Conservation (phyloP, 2,888 invertebrate species). For the Pollenia angustigena region DNA sequence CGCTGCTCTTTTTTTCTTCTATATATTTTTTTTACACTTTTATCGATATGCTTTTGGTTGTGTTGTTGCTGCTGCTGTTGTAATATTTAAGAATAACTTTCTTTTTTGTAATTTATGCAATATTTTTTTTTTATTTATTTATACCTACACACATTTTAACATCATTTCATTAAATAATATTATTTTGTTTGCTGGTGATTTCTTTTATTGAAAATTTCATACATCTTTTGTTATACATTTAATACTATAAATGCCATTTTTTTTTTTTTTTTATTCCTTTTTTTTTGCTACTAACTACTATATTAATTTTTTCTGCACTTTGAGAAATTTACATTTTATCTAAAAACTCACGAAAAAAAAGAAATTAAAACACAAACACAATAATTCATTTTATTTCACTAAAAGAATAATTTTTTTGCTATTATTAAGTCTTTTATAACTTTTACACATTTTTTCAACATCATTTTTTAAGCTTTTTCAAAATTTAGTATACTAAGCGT, state of each 20-base stretch:
- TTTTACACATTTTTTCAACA: not conserved
- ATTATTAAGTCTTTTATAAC: no score
- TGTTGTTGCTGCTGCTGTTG: slow-evolving; percentile 53
- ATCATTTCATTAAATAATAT: slow-evolving; percentile 49
- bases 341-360: slow-evolving; percentile 35
- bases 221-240: slow-evolving; percentile 68
- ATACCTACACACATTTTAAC: slow-evolving; percentile 59
- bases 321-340: slow-evolving; percentile 69
- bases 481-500: slow-evolving; percentile 71
- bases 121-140: slow-evolving; percentile 52
- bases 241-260: slow-evolving; percentile 72
- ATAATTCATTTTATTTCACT: not conserved
- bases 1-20: slow-evolving; percentile 55
- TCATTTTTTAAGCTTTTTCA: slow-evolving; percentile 31
- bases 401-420: slow-evolving; percentile 10
- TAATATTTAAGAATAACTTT: slow-evolving; percentile 51
- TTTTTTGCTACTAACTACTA: slow-evolving; percentile 67
- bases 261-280: slow-evolving; percentile 75
- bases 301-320: slow-evolving; percentile 56
- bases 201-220: slow-evolving; percentile 52
- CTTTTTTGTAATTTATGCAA: slow-evolving; percentile 54
- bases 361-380: not conserved
- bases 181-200: slow-evolving; percentile 35
- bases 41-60: slow-evolving; percentile 74
- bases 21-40: slow-evolving; percentile 74